These are phyloP conservation scores for Neodiprion fabricii DNA, from an alignment of 1,140 invertebrate species.

Conservation along the genomic window DNA sequence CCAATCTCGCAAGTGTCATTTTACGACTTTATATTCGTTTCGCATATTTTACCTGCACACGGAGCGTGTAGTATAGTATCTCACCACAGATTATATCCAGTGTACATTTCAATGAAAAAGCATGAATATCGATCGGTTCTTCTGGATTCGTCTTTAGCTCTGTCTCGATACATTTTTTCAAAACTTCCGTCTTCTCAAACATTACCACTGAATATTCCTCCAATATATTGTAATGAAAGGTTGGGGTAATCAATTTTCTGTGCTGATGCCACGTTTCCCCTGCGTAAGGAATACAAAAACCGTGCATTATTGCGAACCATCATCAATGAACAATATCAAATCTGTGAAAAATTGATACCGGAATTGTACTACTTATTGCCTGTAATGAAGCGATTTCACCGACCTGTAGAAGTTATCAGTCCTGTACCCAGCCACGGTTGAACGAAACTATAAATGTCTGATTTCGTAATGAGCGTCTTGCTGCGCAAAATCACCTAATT, in stretches of 20 bases:
- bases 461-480: slow-evolving; percentile 69
- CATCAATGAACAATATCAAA: background rate
- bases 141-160: slow-evolving; percentile 52
- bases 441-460: slow-evolving; percentile 68
- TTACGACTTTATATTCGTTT: background rate
- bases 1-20: background rate
- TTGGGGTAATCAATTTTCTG: slow-evolving; percentile 82
- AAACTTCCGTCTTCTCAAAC: slow-evolving; percentile 72
- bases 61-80: slow-evolving; percentile 18
- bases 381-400: background rate
- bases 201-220: slow-evolving; percentile 79
- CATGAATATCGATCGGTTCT: slow-evolving; percentile 68
- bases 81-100: slow-evolving; percentile 84
- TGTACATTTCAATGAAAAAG: slow-evolving; percentile 71
- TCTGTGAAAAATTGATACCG: background rate
- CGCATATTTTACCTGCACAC: background rate
- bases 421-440: slow-evolving; percentile 73
- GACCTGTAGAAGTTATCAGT: slow-evolving; percentile 69
- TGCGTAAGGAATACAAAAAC: slow-evolving; percentile 29
- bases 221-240: slow-evolving; percentile 88
- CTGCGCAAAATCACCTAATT: slow-evolving; percentile 45
- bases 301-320: background rate
- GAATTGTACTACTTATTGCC: too few species aligned
- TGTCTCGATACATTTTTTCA: slow-evolving; percentile 61
- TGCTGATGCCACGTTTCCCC: slow-evolving; percentile 78